Conservation (phyloP, 2,797 vertebrate genomes). For the Perodicticus potto region DNA sequence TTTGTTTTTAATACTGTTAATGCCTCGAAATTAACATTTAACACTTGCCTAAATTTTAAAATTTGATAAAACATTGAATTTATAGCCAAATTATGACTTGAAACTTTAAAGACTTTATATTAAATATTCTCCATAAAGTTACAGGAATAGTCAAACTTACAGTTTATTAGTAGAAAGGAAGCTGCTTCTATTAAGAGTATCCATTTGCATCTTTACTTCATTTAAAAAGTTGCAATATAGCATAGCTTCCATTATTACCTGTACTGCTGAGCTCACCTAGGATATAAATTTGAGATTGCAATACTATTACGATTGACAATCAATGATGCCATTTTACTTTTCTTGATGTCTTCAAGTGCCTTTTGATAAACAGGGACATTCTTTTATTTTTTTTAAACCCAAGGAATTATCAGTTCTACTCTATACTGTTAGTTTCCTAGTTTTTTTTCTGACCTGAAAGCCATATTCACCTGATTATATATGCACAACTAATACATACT, state of each 20-base stretch:
- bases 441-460: conserved; percentile 73
- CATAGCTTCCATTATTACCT: neutral
- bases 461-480: conserved; percentile 57
- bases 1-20: conserved; percentile 28
- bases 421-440: conserved; percentile 17
- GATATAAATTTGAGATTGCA: conserved; percentile 30
- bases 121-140: neutral
- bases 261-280: neutral
- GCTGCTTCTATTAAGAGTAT: conserved; percentile 41
- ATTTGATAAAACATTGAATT: conserved; percentile 56
- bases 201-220: conserved; percentile 41
- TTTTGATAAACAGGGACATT: conserved; percentile 71
- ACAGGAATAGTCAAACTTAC: conserved; percentile 30
- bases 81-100: conserved; percentile 44
- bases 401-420: conserved; percentile 31
- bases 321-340: conserved; percentile 49
- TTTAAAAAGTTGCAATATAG: conserved; percentile 17
- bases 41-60: conserved; percentile 48
- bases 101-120: conserved; percentile 50
- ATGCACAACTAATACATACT: conserved; percentile 22
- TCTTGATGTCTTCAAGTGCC: conserved; percentile 78
- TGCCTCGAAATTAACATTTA: conserved; percentile 49
- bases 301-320: conserved; percentile 56
- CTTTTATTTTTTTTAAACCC: conserved; percentile 49
- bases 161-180: conserved; percentile 49